Evolutionary conservation across 2,113 vertebrate genomes (phyloP).

Genomic region (Ctenodactylus gundi): DNA sequence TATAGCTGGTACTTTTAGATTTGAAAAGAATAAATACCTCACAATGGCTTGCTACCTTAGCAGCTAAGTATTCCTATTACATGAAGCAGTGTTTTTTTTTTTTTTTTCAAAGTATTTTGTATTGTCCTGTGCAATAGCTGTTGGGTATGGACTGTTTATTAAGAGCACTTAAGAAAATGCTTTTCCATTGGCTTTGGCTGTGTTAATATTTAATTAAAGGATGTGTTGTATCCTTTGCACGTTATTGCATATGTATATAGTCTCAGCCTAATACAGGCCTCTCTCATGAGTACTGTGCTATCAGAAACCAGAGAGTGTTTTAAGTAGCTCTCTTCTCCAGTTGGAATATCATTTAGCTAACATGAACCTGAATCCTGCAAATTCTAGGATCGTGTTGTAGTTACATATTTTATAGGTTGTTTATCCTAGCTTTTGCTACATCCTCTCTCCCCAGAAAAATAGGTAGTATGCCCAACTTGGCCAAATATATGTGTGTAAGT

Average conservation of each 20-base stretch:
- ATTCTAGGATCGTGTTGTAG: not conserved
- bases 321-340: not conserved
- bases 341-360: not conserved
- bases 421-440: not conserved
- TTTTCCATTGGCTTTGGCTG: not conserved
- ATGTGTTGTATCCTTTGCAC: slow-evolving; percentile 20
- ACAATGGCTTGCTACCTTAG: not conserved
- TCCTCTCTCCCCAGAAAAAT: slow-evolving; percentile 4
- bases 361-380: not conserved
- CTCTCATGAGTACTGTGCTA: not conserved
- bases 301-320: not conserved
- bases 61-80: not conserved
- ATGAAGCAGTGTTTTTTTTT: slow-evolving; percentile 42
- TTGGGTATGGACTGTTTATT: not conserved
- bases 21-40: not conserved
- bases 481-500: not conserved
- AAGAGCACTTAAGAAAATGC: slow-evolving; percentile 30
- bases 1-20: slow-evolving; percentile 22
- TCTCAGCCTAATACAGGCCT: not conserved
- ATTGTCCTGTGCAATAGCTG: not conserved
- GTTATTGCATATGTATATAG: not conserved
- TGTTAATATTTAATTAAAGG: not conserved
- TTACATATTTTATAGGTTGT: not conserved
- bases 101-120: slow-evolving; percentile 22
- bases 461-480: not conserved